Base-by-base conservation (phyloP, 2,888 invertebrate genomes). In the Copidosoma aretas region DNA sequence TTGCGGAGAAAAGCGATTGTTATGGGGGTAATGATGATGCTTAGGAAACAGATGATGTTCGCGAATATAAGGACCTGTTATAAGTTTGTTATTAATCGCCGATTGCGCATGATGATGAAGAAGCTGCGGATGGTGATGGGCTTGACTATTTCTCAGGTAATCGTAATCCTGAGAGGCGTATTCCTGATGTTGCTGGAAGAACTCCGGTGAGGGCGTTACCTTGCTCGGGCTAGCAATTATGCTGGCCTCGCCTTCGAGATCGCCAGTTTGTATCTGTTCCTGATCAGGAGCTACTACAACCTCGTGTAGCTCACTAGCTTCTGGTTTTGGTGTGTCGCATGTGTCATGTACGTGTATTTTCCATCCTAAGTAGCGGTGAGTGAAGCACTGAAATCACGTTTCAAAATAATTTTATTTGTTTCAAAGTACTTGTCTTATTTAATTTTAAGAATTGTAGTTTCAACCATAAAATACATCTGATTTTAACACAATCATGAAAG, bases 311-410 rank as follows among this genome's bases (percentile, higher is more conserved):
- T 89, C 88, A 71, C 89, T 89, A 0, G 81, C 79, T 21, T 81
- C 83, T 14, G 43, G 15, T 12, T 14, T 17, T 12, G 43, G 43
- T 17, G 17, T 15, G 74, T 93, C 92, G 79, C 95, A 95, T 57
- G 88, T 87, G 82, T 97, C 95, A 73, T 92, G 86, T 1, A 98
- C 94, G 83, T 94, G 91, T 77, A 98, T 97, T 85, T 94, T 95
- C 95, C 96, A 97, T 60, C 97, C 97, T 79, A 97, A 90, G 82
- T 96, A 91, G 72, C 95, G 92, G 84, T 96, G 95, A 5, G 94
- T 92, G 87, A 91, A 97, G 83, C 97, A 97, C 92, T 97, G 51
- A 10, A 64, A 57, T 25, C 14, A 43, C 22, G 56, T 24, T 62
- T 25, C n/a, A n/a, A n/a, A 25, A 43, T 54, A 41, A 2, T 41